phyloP scores from a whole-genome alignment of 2,888 invertebrate species.

The Dicycla oo region DNA sequence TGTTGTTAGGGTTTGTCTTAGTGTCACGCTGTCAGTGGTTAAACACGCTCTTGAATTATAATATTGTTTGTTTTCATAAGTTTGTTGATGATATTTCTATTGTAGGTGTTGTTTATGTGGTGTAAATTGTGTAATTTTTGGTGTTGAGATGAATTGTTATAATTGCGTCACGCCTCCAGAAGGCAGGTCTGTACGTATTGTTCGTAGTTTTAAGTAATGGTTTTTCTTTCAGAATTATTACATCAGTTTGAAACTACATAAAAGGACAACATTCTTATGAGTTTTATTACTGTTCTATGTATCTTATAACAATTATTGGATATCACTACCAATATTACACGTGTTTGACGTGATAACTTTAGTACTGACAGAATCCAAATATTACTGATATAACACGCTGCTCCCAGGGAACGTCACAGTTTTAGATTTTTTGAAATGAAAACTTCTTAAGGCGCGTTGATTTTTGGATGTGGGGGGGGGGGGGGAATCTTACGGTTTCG shows the following conservation, averaged over 20 bases:
- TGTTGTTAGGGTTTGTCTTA: background rate
- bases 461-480: no score
- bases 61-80: background rate
- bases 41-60: constrained; percentile 14
- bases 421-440: no score
- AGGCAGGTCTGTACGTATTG: background rate
- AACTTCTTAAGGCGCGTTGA: no score
- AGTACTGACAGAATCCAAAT: background rate
- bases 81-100: background rate
- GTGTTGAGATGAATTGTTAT: background rate
- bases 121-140: background rate
- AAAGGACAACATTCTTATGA: background rate
- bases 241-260: background rate
- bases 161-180: background rate
- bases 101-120: background rate
- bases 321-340: background rate
- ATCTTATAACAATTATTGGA: background rate
- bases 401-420: background rate
- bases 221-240: background rate
- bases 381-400: background rate
- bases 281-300: background rate
- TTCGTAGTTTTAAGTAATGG: background rate
- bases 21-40: constrained; percentile 5
- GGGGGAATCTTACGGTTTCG: no score
- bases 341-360: background rate